Percentiles rank a stretch among this genome's conserved stretches.
Evolutionary conservation across 1,140 invertebrate genomes (phyloP).

Genomic region (Bursaphelenchus mucronatus): DNA sequence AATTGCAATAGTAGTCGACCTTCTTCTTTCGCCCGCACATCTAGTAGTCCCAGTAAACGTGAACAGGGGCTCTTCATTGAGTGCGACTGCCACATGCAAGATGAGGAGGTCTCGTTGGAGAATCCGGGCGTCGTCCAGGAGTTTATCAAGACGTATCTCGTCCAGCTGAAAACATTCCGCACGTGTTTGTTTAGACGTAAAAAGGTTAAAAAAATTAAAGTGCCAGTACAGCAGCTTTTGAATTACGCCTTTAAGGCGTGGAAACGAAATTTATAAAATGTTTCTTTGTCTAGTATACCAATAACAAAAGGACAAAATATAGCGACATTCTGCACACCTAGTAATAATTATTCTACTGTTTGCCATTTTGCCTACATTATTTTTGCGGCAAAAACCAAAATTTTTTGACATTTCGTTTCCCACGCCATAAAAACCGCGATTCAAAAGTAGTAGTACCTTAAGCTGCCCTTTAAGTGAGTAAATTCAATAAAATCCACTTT

Average conservation of each 20-base stretch:
- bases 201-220: neutral
- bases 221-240: no score
- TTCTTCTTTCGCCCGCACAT: neutral
- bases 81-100: conserved; percentile 6
- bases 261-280: no score
- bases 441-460: no score
- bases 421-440: no score
- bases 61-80: neutral
- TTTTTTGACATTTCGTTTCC: no score
- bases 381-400: no score
- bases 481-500: no score
- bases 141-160: neutral
- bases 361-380: no score
- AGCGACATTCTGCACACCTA: neutral
- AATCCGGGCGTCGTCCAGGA: conserved; percentile 5
- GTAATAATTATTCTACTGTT: neutral
- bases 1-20: neutral
- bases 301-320: neutral
- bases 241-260: no score
- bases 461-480: neutral
- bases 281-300: no score
- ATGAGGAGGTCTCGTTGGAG: conserved; percentile 16
- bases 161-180: neutral
- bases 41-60: neutral
- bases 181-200: neutral